Percentiles rank a stretch among this genome's conserved stretches.
Conservation (phyloP, 2,113 vertebrate species). For the Trichechus manatus region DNA sequence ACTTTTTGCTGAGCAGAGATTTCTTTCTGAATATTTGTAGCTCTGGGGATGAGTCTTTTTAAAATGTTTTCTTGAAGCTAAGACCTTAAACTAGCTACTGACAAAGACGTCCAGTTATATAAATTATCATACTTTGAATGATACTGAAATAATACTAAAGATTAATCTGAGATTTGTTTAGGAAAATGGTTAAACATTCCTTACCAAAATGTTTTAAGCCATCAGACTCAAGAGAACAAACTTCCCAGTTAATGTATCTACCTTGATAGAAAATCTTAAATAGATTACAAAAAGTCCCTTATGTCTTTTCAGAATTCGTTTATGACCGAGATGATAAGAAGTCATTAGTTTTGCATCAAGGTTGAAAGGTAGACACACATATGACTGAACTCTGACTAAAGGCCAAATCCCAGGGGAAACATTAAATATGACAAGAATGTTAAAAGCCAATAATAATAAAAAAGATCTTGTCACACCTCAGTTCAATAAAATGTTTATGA, state of each 20-base stretch:
- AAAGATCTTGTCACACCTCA: slow-evolving; percentile 66
- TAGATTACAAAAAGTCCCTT: slow-evolving; percentile 59
- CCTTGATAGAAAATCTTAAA: slow-evolving; percentile 42
- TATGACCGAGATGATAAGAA: slow-evolving; percentile 77
- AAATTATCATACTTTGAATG: slow-evolving; percentile 10
- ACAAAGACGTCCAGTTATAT: not conserved
- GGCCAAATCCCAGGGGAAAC: slow-evolving; percentile 72
- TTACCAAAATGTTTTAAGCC: slow-evolving; percentile 66
- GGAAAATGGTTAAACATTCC: not conserved
- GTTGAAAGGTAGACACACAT: slow-evolving; percentile 83
- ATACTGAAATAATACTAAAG: not conserved
- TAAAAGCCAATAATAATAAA: slow-evolving; percentile 79
- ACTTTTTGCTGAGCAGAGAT: not conserved
- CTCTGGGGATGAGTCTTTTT: not conserved
- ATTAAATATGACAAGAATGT: slow-evolving; percentile 76
- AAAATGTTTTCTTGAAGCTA: slow-evolving; percentile 15
- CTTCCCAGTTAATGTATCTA: slow-evolving; percentile 55
- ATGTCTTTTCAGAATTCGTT: slow-evolving; percentile 80
- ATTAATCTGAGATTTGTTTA: slow-evolving; percentile 40
- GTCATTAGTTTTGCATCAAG: slow-evolving; percentile 79
- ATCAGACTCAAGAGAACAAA: slow-evolving; percentile 62
- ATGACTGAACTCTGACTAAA: slow-evolving; percentile 80
- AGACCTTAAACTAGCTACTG: not conserved
- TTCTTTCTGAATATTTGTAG: not conserved
- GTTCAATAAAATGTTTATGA: slow-evolving; percentile 83